Percentiles rank a stretch among this genome's conserved stretches.
Evolutionary conservation across 2,888 invertebrate genomes (phyloP).

Genomic region (Rhimphoctona megacephalus): DNA sequence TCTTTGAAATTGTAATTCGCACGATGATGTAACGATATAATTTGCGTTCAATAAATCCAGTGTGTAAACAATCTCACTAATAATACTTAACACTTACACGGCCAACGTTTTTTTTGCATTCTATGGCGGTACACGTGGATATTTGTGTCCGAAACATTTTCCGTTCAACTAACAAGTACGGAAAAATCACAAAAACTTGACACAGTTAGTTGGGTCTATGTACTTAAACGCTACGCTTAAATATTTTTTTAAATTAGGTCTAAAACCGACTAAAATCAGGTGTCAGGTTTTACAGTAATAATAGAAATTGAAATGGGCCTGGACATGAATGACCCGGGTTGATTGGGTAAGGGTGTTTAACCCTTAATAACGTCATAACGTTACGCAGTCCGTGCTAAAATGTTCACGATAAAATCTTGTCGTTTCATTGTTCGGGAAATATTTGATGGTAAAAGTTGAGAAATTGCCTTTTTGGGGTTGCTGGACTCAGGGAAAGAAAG

Average conservation of each 20-base stretch:
- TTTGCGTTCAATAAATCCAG: too few species aligned
- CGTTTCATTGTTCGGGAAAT: slow-evolving; percentile 45
- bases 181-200: not conserved
- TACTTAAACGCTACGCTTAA: not conserved
- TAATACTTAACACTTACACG: not conserved
- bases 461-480: slow-evolving; percentile 47
- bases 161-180: not conserved
- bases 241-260: not conserved
- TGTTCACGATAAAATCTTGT: not conserved
- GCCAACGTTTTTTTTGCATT: not conserved
- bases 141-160: not conserved
- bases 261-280: too few species aligned
- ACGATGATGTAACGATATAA: too few species aligned
- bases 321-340: not conserved
- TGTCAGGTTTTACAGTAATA: not conserved
- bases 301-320: too few species aligned
- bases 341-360: too few species aligned
- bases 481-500: slow-evolving; percentile 22
- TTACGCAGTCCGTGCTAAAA: not conserved
- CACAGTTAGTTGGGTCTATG: not conserved
- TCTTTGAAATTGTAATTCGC: too few species aligned
- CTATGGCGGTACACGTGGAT: not conserved
- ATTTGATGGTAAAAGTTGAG: slow-evolving; percentile 19
- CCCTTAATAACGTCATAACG: not conserved
- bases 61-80: too few species aligned